phyloP scores from a whole-genome alignment of 2,113 vertebrate species.

The Cinclus cinclus region DNA sequence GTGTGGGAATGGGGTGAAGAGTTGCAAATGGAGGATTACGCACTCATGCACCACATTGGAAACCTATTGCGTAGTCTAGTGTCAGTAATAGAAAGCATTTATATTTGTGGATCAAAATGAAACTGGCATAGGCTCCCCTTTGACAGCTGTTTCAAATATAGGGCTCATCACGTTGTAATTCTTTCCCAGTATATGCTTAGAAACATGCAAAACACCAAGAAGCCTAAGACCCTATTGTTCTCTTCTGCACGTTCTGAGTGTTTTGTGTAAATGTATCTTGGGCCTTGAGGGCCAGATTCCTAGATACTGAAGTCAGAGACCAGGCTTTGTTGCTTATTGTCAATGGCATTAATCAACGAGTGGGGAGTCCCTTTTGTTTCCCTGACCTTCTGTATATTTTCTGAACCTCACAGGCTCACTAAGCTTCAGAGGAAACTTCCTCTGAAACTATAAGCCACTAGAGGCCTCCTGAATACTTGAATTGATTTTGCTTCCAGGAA shows the following conservation, averaged over 20 bases:
- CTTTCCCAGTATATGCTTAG: constrained; percentile 42
- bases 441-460: constrained; percentile 66
- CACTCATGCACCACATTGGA: constrained; percentile 26
- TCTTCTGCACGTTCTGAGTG: background rate
- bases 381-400: background rate
- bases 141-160: constrained; percentile 62
- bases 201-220: constrained; percentile 41
- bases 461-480: constrained; percentile 72
- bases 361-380: constrained; percentile 8
- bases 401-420: background rate
- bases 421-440: constrained; percentile 66
- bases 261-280: constrained; percentile 32
- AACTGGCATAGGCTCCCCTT: constrained; percentile 44
- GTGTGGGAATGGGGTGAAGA: constrained; percentile 37
- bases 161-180: constrained; percentile 53
- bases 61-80: constrained; percentile 33
- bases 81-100: constrained; percentile 62
- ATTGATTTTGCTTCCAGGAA: constrained; percentile 74
- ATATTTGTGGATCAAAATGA: constrained; percentile 47
- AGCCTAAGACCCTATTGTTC: constrained; percentile 35
- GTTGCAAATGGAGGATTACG: constrained; percentile 44
- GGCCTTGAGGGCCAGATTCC: constrained; percentile 32
- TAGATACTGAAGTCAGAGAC: constrained; percentile 42
- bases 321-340: constrained; percentile 20
- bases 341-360: constrained; percentile 31